phyloP scores from a whole-genome alignment of 1,140 invertebrate genomes.

The Eciton burchellii region DNA sequence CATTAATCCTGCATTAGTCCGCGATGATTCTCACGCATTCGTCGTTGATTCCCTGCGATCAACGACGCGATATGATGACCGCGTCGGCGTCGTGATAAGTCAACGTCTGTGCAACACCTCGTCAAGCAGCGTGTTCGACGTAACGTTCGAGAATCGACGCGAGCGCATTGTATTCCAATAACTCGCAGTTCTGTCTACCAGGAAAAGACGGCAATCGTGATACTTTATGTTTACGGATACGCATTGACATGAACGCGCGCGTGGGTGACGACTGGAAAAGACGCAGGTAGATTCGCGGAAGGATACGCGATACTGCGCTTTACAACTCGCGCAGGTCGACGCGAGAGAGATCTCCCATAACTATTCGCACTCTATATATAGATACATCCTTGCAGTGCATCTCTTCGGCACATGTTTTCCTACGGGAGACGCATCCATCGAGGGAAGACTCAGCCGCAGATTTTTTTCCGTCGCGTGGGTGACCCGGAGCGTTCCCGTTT shows the following conservation, averaged over 20 bases:
- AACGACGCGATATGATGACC: background rate
- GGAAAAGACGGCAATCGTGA: conserved; percentile 65
- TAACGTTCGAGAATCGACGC: conserved; percentile 31
- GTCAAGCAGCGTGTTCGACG: background rate
- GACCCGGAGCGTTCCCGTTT: conserved; percentile 61
- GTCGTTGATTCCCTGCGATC: conserved; percentile 13
- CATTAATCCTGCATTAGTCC: background rate
- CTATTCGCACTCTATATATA: conserved; percentile 29
- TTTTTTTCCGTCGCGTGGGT: conserved; percentile 62
- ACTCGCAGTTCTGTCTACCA: conserved; percentile 24
- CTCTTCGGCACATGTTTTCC: background rate
- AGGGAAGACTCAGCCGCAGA: conserved; percentile 22
- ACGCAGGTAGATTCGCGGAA: conserved; percentile 68
- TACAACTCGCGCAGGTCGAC: conserved; percentile 52
- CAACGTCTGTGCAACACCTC: conserved; percentile 6
- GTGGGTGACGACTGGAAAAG: conserved; percentile 69
- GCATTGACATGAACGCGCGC: conserved; percentile 64
- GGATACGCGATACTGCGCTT: conserved; percentile 35
- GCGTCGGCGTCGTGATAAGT: conserved; percentile 15
- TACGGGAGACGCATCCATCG: background rate
- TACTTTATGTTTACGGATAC: conserved; percentile 63
- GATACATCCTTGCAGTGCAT: background rate
- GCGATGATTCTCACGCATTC: background rate
- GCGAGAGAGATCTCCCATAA: conserved; percentile 22
- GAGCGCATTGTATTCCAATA: conserved; percentile 60